phyloP scores from a whole-genome alignment of 2,113 vertebrate species.

The Poecile atricapillus region DNA sequence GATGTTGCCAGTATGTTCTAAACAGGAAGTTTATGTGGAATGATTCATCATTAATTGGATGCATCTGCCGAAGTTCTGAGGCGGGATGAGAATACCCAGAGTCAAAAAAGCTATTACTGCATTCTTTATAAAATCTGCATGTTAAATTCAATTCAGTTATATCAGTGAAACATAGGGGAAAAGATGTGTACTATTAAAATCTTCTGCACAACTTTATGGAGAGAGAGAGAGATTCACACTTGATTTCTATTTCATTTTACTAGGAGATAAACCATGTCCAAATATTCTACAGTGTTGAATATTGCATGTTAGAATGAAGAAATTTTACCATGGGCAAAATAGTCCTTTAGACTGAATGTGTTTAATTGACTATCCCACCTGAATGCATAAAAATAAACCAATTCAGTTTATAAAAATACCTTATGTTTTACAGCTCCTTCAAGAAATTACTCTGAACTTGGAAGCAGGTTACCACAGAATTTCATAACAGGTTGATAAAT shows the following conservation, averaged over 20 bases:
- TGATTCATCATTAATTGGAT: slow-evolving; percentile 54
- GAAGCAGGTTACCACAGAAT: slow-evolving; percentile 61
- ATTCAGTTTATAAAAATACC: slow-evolving; percentile 54
- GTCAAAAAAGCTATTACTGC: not conserved
- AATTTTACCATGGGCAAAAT: not conserved
- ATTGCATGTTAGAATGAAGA: not conserved
- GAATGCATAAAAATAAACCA: slow-evolving; percentile 13
- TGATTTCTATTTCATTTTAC: not conserved
- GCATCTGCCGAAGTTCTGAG: slow-evolving; percentile 30
- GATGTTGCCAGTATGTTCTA: not conserved
- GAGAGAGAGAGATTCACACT: not conserved
- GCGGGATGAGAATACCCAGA: slow-evolving; percentile 42
- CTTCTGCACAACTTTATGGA: not conserved
- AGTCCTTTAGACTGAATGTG: not conserved
- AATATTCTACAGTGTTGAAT: not conserved
- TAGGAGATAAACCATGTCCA: not conserved
- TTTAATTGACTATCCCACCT: not conserved
- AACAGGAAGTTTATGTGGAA: slow-evolving; percentile 49
- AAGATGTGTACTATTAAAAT: not conserved
- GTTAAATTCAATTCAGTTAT: not conserved
- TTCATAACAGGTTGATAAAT: slow-evolving; percentile 64
- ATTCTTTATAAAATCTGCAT: not conserved
- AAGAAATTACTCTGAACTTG: slow-evolving; percentile 59
- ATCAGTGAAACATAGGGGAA: not conserved
- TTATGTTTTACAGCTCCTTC: slow-evolving; percentile 66